Percentiles rank a stretch among this genome's conserved stretches.
Evolutionary conservation across 2,797 vertebrate genomes (phyloP).

Genomic region (Sparidentex hasta): DNA sequence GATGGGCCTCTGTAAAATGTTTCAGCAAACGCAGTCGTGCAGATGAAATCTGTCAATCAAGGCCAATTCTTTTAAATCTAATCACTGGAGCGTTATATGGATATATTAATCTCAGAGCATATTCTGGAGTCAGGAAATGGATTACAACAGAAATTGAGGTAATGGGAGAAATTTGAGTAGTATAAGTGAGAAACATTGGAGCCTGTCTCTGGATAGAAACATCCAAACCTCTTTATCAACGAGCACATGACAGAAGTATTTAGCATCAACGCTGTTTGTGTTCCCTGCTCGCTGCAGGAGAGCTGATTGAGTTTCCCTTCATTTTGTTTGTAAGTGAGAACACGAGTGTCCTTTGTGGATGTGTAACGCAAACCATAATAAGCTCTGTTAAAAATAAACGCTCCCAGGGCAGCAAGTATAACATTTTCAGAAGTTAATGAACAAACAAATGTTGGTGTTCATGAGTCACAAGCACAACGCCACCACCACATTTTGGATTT

Average conservation of each 20-base stretch:
- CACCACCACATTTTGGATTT: constrained; percentile 21
- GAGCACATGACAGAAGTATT: constrained; percentile 9
- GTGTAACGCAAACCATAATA: constrained; percentile 20
- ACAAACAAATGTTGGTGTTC: constrained; percentile 36
- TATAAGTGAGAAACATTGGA: background rate
- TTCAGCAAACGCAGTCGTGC: background rate
- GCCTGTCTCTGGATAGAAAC: constrained; percentile 16
- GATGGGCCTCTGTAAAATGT: background rate
- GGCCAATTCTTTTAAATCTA: background rate
- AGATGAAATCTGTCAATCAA: constrained; percentile 36
- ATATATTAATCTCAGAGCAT: constrained; percentile 16
- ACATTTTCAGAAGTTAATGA: constrained; percentile 38
- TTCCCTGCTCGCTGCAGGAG: background rate
- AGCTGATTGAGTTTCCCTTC: background rate
- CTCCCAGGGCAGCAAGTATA: constrained; percentile 17
- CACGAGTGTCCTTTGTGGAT: background rate
- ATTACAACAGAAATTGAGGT: background rate
- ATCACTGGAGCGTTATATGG: constrained; percentile 7
- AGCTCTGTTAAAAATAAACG: background rate
- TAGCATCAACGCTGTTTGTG: background rate
- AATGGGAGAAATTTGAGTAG: background rate
- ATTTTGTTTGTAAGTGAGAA: background rate
- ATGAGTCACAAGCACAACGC: constrained; percentile 26
- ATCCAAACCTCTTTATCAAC: constrained; percentile 2
- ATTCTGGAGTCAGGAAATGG: constrained; percentile 11